Conservation (phyloP, 2,797 vertebrate genomes). For the Knipowitschia caucasica region DNA sequence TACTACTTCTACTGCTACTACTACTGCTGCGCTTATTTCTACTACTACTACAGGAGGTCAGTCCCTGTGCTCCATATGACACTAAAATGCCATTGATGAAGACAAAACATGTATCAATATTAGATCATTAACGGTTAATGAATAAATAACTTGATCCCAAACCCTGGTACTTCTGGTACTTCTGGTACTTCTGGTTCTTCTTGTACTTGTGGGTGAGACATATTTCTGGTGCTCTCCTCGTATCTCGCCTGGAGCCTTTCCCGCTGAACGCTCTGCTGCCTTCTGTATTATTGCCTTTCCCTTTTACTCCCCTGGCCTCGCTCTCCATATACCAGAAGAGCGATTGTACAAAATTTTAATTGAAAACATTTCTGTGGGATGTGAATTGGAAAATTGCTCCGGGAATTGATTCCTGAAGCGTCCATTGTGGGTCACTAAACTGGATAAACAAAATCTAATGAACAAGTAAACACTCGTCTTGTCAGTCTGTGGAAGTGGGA, state of each 20-base stretch:
- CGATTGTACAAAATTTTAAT: conserved; percentile 74
- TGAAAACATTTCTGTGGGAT: conserved; percentile 74
- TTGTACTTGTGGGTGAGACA: conserved; percentile 12
- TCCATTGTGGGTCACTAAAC: conserved; percentile 64
- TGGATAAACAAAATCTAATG: conserved; percentile 71
- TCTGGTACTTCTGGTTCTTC: too few species aligned
- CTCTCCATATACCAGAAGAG: conserved; percentile 67
- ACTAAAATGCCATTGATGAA: too few species aligned
- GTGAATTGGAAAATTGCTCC: conserved; percentile 75
- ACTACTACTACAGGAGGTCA: too few species aligned
- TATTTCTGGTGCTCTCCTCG: conserved; percentile 32
- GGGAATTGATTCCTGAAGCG: conserved; percentile 69
- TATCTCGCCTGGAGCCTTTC: conserved; percentile 56
- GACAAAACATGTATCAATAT: not conserved
- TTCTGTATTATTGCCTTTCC: conserved; percentile 59
- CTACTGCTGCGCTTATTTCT: too few species aligned
- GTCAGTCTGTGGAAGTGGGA: conserved; percentile 60
- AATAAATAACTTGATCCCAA: not conserved
- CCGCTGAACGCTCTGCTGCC: conserved; percentile 65
- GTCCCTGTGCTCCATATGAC: too few species aligned
- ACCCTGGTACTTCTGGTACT: too few species aligned
- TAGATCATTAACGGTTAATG: not conserved
- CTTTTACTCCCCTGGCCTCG: conserved; percentile 31
- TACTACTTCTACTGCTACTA: too few species aligned
- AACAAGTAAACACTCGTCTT: conserved; percentile 71